phyloP scores from a whole-genome alignment of 2,888 invertebrate genomes.

The Hydraecia micacea region DNA sequence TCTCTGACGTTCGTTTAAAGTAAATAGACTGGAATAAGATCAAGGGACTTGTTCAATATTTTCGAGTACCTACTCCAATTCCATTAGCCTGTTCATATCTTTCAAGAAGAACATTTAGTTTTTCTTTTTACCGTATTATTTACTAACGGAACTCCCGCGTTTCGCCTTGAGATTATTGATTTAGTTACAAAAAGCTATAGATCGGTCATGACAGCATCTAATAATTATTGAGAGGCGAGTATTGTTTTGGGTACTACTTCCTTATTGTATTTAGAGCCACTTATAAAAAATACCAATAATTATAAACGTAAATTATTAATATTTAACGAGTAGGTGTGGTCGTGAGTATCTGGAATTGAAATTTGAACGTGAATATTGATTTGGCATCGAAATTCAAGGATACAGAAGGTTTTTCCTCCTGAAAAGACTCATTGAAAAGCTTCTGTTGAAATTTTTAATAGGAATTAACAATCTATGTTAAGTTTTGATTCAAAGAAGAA shows the following conservation, averaged over 20 bases:
- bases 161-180: slow-evolving; percentile 51
- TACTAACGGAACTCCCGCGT: slow-evolving; percentile 41
- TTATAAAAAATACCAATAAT: slow-evolving; percentile 37
- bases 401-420: background rate
- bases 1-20: slow-evolving; percentile 28
- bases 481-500: background rate
- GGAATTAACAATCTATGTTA: background rate
- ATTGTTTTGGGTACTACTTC: slow-evolving; percentile 47
- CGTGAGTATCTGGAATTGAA: background rate
- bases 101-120: slow-evolving; percentile 51
- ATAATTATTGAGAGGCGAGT: slow-evolving; percentile 33
- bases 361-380: background rate
- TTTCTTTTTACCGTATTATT: slow-evolving; percentile 20
- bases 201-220: slow-evolving; percentile 32
- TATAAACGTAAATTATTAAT: slow-evolving; percentile 35
- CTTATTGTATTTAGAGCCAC: slow-evolving; percentile 45
- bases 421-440: no score
- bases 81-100: slow-evolving; percentile 63
- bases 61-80: slow-evolving; percentile 57
- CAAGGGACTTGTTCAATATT: slow-evolving; percentile 53
- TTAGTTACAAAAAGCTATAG: slow-evolving; percentile 27
- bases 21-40: slow-evolving; percentile 57
- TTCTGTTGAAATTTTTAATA: no score
- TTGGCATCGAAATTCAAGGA: background rate
- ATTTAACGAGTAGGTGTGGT: slow-evolving; percentile 21